Conservation (phyloP, 2,888 invertebrate species). For the Conus canariensis region DNA sequence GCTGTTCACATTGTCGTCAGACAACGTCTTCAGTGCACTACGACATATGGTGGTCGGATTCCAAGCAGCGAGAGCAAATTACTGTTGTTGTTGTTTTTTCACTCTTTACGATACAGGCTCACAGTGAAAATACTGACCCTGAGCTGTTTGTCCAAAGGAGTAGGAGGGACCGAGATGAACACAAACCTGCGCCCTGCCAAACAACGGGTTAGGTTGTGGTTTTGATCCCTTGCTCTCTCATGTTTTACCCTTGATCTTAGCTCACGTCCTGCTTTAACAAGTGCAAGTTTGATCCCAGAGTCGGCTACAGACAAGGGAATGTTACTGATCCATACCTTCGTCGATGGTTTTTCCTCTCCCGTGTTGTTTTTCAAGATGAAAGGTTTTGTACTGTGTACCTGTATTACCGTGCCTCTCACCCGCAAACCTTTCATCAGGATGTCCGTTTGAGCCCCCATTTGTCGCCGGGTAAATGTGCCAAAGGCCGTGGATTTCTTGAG, state of each 20-base stretch:
- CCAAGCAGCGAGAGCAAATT: not conserved
- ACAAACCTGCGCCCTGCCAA: not conserved
- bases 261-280: not conserved
- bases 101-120: not conserved
- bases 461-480: not conserved
- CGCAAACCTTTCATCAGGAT: not conserved
- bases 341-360: conserved; percentile 5
- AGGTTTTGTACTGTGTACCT: not conserved
- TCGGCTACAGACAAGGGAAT: not conserved
- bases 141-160: not conserved
- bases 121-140: not conserved
- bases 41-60: not conserved
- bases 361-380: not conserved
- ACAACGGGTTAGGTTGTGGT: not conserved
- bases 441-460: not conserved
- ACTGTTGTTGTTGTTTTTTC: not conserved
- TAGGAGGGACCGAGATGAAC: not conserved
- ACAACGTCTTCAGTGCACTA: not conserved
- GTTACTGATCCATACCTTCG: not conserved
- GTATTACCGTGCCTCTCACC: not conserved
- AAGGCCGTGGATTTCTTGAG: not conserved
- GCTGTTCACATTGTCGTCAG: not conserved
- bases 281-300: not conserved
- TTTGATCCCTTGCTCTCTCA: not conserved
- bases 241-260: not conserved